Base-by-base conservation (phyloP, 2,113 vertebrate species). In the Psettodes erumei region DNA sequence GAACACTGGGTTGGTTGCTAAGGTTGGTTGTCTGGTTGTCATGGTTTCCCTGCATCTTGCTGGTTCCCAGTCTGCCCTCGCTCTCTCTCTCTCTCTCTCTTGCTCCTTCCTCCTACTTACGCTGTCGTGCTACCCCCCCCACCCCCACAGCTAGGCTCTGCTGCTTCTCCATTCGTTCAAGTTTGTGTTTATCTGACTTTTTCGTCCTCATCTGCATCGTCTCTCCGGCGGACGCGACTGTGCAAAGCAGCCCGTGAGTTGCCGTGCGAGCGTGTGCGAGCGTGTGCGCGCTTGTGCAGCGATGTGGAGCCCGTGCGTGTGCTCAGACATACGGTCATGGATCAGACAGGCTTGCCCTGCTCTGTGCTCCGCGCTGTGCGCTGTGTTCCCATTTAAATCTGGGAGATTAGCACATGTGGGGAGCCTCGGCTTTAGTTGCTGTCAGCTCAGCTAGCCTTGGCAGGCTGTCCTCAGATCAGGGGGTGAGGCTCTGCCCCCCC, bases 21-120 rank as follows among this genome's bases (percentile, higher is more conserved):
- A 88, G 78, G 83, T 82, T 88, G 86, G 87, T 89, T 90, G 90
- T 88, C 85, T 91, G 89, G 91, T 93, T 93, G 93, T 92, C 93
- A 93, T 93, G 90, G 93, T 94, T 92, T 92, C 90, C 77, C 63
- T 83, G 82, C 79, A 82, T 75, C 84, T 91, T 80, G 82, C 86
- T 85, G 83, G 87, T 93, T 91, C 75, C 87, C 89, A 77, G 90
- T 92, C 90, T 89, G 84, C 83, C 72, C 72, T 83, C 32, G 72
- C 37, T 64, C 43, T 16, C 56, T 62, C 58, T 40, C 84, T 73
- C 66, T 37, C 58, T 42, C 56, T 51, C 21, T 53, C 66, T 67
- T 62, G 19, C 62, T 53, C 59, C 47, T 37, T n/a, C 76, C 35
- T 45, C 43, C 40, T 21, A 35, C 63, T 77, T 33, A n/a, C 60